These are phyloP conservation scores for Corydoras sp. DNA, from an alignment of 2,113 vertebrate genomes.

Conservation along the genomic window DNA sequence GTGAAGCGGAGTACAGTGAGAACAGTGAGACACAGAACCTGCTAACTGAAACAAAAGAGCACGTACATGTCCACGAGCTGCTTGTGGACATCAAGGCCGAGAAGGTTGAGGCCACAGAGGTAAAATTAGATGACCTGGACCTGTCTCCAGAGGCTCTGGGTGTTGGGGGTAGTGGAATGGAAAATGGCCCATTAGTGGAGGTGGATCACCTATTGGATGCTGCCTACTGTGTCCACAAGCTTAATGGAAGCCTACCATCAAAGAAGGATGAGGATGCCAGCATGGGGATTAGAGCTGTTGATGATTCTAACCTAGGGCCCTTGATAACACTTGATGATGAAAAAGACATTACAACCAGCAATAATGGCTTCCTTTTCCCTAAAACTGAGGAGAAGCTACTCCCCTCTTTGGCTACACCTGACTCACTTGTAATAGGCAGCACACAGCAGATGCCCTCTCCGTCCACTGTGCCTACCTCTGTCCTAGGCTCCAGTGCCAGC, in stretches of 20 bases:
- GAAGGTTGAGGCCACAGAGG: constrained; percentile 97
- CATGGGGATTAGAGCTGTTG: constrained; percentile 51
- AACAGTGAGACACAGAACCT: constrained; percentile 79
- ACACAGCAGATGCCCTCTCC: constrained; percentile 63
- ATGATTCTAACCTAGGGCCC: constrained; percentile 86
- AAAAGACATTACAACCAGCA: constrained; percentile 86
- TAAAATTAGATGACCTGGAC: constrained; percentile 96
- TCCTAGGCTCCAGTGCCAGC: constrained; percentile 74
- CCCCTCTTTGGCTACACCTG: constrained; percentile 81
- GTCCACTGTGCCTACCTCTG: constrained; percentile 51
- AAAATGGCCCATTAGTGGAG: constrained; percentile 89
- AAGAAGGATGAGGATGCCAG: constrained; percentile 73
- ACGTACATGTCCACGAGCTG: constrained; percentile 94
- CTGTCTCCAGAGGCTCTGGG: constrained; percentile 88
- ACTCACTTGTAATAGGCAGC: constrained; percentile 79
- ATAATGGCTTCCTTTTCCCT: constrained; percentile 90
- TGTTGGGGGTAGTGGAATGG: constrained; percentile 74
- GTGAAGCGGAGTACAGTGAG: constrained; percentile 89
- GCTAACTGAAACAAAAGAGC: constrained; percentile 82
- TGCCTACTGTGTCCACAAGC: constrained; percentile 93
- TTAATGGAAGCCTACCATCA: constrained; percentile 79
- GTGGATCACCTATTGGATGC: constrained; percentile 92
- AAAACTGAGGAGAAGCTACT: constrained; percentile 93
- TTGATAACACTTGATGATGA: constrained; percentile 95
- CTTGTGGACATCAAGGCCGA: constrained; percentile 94